Evolutionary conservation across 2,797 vertebrate species (phyloP).

Genomic region (Urocyon cinereoargenteus): DNA sequence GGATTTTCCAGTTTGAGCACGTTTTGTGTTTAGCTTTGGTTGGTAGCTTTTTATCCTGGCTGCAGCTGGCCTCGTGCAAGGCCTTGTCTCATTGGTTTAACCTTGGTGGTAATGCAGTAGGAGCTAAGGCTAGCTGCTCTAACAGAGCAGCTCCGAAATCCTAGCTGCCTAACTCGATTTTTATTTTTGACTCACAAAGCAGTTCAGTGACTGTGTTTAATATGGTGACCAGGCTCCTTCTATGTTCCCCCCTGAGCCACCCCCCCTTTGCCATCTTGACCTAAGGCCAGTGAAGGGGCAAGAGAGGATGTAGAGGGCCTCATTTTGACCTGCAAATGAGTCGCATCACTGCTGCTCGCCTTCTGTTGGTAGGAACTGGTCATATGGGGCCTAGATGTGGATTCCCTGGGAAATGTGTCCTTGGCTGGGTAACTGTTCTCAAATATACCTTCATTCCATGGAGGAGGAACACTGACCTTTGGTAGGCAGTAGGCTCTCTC

Average conservation of each 20-base stretch:
- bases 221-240: not conserved
- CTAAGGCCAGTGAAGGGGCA: not conserved
- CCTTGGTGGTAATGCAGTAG: too few species aligned
- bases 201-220: not conserved
- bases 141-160: not conserved
- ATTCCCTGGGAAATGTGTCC: not conserved
- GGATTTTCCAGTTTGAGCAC: not conserved
- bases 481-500: not conserved
- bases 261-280: not conserved
- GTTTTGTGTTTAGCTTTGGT: not conserved
- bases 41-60: not conserved
- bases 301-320: not conserved
- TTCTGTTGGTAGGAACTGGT: not conserved
- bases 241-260: not conserved
- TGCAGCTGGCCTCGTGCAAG: not conserved
- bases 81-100: not conserved
- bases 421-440: not conserved
- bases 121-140: not conserved
- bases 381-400: not conserved
- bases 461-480: not conserved
- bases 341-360: not conserved
- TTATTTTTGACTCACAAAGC: not conserved
- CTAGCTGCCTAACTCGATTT: not conserved
- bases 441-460: accelerated
- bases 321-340: not conserved